Base-by-base conservation (phyloP, 2,888 invertebrate species). In the Drosophila infuscata region DNA sequence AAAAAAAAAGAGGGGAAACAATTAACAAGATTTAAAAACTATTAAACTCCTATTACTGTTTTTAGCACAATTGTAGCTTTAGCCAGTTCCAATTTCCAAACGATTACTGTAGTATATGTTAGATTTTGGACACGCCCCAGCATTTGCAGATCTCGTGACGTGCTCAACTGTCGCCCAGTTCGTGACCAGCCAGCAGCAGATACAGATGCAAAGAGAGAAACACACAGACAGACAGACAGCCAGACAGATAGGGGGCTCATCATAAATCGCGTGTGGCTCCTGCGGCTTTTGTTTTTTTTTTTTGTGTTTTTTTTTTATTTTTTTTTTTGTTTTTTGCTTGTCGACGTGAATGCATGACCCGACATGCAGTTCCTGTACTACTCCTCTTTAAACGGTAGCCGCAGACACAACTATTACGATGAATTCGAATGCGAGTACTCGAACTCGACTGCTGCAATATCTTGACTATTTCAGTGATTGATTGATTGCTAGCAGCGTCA, bases 391-490 rank as follows among this genome's bases (percentile, higher is more conserved):
- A 78, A 78, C 77, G 70, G 77, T 78, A 78, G 78, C 74, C 52
- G 57, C 66, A 58, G 46, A 65, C 52, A 69, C 58, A 71, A 66
- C 69, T 58, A 62, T 53, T 62, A 32, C 66, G 66, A 53, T 20
- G 33, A 33, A 53, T 53, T 33, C 52, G 33, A 53, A 32, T 35
- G 52, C 64, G 64, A 58, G 69, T 58, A 46, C 52, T 41, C 51
- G 43, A 36, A 29, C 56, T 32, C 46, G 33, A 46, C 33, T 46
- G 54, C 61, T 36, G 48, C 30, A 41, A 68, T 83, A 83, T 80
- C 87, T 78, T 69, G 78, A 76, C 78, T 81, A 82, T 82, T 77
- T 67, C 67, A 49, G 65, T 86, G 84, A 86, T 86, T 86, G 85
- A 86, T 86, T 86, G 85, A 88, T 86, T 86, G 83, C 79, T 74